Evolutionary conservation across 1,140 invertebrate species (phyloP).

Genomic region (Drosophila pandora): DNA sequence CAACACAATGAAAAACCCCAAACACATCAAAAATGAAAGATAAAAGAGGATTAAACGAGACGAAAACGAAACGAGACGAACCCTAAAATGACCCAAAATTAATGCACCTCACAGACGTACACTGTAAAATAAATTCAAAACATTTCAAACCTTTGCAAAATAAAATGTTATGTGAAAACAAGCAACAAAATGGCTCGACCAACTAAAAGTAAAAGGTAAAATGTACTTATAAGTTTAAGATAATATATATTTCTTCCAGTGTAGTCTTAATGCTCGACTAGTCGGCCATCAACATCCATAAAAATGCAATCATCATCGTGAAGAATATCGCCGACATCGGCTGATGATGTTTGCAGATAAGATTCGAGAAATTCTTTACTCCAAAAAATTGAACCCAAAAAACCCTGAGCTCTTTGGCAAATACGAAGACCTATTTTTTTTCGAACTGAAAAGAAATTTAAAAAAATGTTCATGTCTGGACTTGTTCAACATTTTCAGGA

Average conservation of each 20-base stretch:
- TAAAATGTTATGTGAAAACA: no score
- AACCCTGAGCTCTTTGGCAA: slow-evolving; percentile 32
- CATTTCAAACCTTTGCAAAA: background rate
- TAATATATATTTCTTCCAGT: background rate
- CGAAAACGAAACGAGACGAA: slow-evolving; percentile 54
- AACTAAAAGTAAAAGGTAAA: no score
- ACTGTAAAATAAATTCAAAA: background rate
- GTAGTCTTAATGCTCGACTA: slow-evolving; percentile 34
- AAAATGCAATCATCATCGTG: slow-evolving; percentile 41
- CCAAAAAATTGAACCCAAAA: slow-evolving; percentile 1
- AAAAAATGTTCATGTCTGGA: slow-evolving; percentile 31
- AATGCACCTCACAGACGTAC: slow-evolving; percentile 56
- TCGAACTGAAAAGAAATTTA: slow-evolving; percentile 1
- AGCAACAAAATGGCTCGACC: no score
- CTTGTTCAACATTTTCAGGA: slow-evolving; percentile 21
- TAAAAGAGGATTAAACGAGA: slow-evolving; percentile 72
- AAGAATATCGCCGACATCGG: slow-evolving; percentile 44
- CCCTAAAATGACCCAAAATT: slow-evolving; percentile 75
- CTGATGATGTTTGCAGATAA: slow-evolving; percentile 60
- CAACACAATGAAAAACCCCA: slow-evolving; percentile 41
- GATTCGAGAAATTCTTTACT: slow-evolving; percentile 15
- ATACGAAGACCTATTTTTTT: slow-evolving; percentile 37
- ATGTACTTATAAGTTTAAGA: background rate
- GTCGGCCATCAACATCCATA: slow-evolving; percentile 51
- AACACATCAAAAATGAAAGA: slow-evolving; percentile 47